Evolutionary conservation across 2,113 vertebrate species (phyloP), one percentile per base, ranked within the genome.

Genomic region (Hystrix brachyura): DNA sequence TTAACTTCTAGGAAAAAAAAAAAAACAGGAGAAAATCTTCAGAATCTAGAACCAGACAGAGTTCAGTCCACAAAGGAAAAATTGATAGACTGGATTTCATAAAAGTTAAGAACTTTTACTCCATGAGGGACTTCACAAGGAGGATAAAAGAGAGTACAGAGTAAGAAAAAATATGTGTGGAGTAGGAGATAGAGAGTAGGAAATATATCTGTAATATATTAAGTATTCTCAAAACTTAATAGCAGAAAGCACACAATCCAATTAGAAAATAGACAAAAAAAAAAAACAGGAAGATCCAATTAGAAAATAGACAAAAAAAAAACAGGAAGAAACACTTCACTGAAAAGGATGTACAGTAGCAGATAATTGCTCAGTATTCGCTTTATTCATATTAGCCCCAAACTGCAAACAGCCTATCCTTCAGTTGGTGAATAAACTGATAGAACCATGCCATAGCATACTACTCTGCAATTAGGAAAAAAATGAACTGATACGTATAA

Each of bases 301-400:
- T n/a, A n/a, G n/a, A 82, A 87, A 87, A 78, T 64, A 32, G 53
- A 25, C 59, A 82, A 43, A 85, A 92, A 82, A 43, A 85, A 92
- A 27, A 46, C 7, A 48, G 27, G 55, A 94, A 95, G n/a, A 84
- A 62, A 80, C 51, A 92, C 71, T 92, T 94, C 59, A 55, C 51
- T 59, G 4, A 67, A 53, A 13, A 92, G 27, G 27, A 84, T 91
- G 38, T 71, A 32, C 51, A 94, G 27, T 93, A 38, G 25, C 55
- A 91, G 51, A 67, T 93, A 74, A 79, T 87, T 38, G 65, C 51
- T 82, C n/a, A 32, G 7, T 38, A 65, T 85, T 27, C 53, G 43
- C 59, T 94, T 87, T 85, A 85, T 92, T 91, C 18, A 38, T 78
- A 51, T 76, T 43, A 69, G 48, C 8, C 48, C 14, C 48, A 72